Conservation (phyloP, 2,797 vertebrate genomes). For the Molossus molossus region DNA sequence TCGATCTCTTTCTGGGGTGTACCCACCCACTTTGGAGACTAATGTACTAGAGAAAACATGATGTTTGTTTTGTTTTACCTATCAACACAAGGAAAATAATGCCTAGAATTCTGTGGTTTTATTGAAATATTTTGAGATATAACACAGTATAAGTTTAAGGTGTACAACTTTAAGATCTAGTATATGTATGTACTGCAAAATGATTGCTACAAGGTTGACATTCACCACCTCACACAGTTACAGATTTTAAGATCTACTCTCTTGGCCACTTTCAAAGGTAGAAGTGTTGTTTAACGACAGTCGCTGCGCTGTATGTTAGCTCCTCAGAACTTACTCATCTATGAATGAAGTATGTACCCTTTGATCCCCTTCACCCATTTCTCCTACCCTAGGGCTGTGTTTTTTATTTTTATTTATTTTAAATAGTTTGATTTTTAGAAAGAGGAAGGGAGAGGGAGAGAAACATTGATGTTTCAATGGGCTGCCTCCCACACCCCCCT, state of each 20-base stretch:
- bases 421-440: too few relatives aligned
- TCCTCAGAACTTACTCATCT: background rate
- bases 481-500: too few relatives aligned
- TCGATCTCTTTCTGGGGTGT: too few relatives aligned
- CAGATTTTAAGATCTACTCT: background rate
- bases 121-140: background rate
- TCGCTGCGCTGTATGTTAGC: background rate
- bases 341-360: background rate
- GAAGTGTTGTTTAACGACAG: background rate
- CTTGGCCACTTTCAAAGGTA: background rate
- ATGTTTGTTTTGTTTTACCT: background rate
- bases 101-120: background rate
- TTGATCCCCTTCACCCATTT: background rate
- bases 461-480: too few relatives aligned
- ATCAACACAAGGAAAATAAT: background rate
- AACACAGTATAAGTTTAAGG: background rate
- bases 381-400: background rate
- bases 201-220: background rate
- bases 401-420: too few relatives aligned
- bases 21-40: background rate
- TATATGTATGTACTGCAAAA: background rate
- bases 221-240: background rate
- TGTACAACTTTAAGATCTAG: background rate
- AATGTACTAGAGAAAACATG: background rate
- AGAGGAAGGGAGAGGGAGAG: too few relatives aligned